Percentiles rank a stretch among this genome's conserved stretches.
Conservation (phyloP, 53 echinoderm and acorn worm species). For the Arbacia lixula region DNA sequence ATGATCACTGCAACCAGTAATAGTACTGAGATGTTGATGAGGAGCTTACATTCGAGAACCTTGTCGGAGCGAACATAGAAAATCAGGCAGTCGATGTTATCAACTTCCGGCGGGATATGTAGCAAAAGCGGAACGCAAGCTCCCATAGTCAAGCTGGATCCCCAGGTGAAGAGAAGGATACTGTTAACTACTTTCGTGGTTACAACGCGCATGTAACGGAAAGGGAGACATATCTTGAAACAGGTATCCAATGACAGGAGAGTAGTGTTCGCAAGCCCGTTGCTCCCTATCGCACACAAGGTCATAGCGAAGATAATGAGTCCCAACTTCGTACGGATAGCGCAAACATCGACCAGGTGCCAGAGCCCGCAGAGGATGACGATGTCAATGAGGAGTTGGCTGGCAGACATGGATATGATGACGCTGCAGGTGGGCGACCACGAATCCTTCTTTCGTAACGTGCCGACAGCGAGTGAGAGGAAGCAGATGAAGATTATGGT, state of each 20-base stretch:
- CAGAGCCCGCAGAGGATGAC: not conserved
- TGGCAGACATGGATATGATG: not conserved
- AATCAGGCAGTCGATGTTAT: not conserved
- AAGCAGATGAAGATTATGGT: too few species aligned
- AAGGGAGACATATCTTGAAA: not conserved
- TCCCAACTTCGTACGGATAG: not conserved
- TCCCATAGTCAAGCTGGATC: not conserved
- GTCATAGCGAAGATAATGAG: not conserved
- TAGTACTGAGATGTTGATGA: constrained; percentile 11
- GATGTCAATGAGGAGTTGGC: constrained; percentile 3
- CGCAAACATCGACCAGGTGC: not conserved
- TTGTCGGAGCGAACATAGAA: not conserved
- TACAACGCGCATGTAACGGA: not conserved
- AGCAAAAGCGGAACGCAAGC: not conserved
- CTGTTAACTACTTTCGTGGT: not conserved
- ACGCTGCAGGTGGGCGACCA: constrained; percentile 15
- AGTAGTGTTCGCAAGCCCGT: not conserved
- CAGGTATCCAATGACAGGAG: not conserved
- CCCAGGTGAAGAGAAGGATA: not conserved
- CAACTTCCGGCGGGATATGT: not conserved
- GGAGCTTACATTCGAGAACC: not conserved
- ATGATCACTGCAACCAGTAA: not conserved
- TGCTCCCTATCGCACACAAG: not conserved
- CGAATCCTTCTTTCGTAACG: not conserved
- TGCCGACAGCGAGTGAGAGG: not conserved